Conservation (phyloP, 1,140 invertebrate species). For the Bicyclus anynana region DNA sequence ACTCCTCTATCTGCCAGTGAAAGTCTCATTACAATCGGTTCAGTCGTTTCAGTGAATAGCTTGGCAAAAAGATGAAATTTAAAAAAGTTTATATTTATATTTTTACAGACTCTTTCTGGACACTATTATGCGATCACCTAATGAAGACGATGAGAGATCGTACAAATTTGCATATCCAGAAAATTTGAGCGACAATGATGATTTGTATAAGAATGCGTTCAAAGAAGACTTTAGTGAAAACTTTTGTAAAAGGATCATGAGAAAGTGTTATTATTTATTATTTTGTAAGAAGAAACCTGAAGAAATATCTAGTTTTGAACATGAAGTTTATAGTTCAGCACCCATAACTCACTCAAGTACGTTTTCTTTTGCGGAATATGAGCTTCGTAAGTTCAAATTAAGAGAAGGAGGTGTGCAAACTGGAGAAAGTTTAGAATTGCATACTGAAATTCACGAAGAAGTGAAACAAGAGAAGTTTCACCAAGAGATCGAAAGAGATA, state of each 20-base stretch:
- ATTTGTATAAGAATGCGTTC: constrained; percentile 25
- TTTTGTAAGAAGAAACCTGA: constrained; percentile 18
- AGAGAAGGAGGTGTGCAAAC: constrained; percentile 49
- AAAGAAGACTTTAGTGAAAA: constrained; percentile 18
- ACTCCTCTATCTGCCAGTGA: too few relatives aligned
- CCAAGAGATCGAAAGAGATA: neutral
- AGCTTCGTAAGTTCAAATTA: constrained; percentile 35
- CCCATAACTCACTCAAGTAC: constrained; percentile 16
- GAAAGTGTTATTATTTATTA: constrained; percentile 19
- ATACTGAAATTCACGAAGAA: constrained; percentile 6
- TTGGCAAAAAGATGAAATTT: too few relatives aligned
- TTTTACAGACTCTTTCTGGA: constrained; percentile 52
- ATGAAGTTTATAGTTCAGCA: neutral
- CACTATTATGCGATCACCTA: constrained; percentile 53
- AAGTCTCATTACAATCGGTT: too few relatives aligned
- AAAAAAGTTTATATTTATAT: neutral
- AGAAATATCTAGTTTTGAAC: constrained; percentile 7
- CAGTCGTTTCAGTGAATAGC: too few relatives aligned
- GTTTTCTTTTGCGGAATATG: constrained; percentile 50
- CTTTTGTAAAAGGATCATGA: constrained; percentile 22
- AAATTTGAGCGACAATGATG: constrained; percentile 27
- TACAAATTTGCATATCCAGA: constrained; percentile 30
- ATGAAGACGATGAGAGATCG: constrained; percentile 31
- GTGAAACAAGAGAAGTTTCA: neutral
- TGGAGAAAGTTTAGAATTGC: constrained; percentile 45